A percentile compares a stretch with the other conserved stretches of the same genome.
These are phyloP conservation scores for Eupithecia abbreviata DNA, from an alignment of 2,888 invertebrate genomes.

Conservation along the genomic window DNA sequence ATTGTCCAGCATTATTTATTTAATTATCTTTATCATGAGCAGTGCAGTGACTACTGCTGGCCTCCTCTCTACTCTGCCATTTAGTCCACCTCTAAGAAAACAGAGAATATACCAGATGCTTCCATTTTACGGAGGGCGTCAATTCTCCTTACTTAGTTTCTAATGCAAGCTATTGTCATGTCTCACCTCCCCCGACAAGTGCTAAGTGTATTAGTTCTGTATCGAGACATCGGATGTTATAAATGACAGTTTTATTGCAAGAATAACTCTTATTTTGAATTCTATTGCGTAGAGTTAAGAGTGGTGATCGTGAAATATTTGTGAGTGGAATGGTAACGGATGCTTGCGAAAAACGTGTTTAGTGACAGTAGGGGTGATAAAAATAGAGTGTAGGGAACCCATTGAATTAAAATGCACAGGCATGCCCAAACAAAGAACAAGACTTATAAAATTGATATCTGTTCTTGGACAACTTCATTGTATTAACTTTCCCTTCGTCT, in stretches of 20 bases:
- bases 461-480: not conserved
- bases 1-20: too few species aligned
- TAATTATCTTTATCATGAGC: not conserved
- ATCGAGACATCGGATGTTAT: slow-evolving; percentile 57
- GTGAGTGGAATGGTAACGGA: slow-evolving; percentile 23
- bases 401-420: not conserved
- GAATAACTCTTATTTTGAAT: slow-evolving; percentile 25
- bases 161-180: slow-evolving; percentile 37
- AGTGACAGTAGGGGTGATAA: not conserved
- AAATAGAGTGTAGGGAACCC: not conserved
- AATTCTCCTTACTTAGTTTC: not conserved
- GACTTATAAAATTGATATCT: not conserved
- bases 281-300: slow-evolving; percentile 25
- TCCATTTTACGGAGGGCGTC: not conserved
- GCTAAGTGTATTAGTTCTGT: slow-evolving; percentile 71
- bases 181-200: slow-evolving; percentile 56
- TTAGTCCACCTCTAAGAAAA: not conserved
- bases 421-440: not conserved
- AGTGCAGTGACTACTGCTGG: not conserved
- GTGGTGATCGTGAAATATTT: slow-evolving; percentile 17
- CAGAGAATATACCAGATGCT: not conserved
- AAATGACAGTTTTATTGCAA: slow-evolving; percentile 57
- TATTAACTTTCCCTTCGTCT: not conserved
- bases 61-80: not conserved
- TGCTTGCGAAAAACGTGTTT: slow-evolving; percentile 18